Evolutionary conservation across 2,797 vertebrate genomes (phyloP).

Genomic region (Chromobotia macracanthus): DNA sequence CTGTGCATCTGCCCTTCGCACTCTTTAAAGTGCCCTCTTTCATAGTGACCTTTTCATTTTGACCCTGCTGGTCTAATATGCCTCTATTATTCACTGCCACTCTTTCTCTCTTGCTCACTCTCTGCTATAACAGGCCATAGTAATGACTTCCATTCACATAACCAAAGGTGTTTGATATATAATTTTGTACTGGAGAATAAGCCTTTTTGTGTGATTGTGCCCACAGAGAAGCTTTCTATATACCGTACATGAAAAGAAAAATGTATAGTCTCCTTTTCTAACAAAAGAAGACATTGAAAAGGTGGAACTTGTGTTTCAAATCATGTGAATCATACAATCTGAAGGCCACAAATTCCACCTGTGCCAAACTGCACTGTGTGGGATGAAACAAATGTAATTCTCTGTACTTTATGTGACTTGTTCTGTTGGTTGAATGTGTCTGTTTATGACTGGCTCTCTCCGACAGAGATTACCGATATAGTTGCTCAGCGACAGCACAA

Average conservation of each 20-base stretch:
- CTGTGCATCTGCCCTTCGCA: conserved; percentile 9
- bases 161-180: conserved; percentile 49
- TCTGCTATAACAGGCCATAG: conserved; percentile 32
- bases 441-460: conserved; percentile 22
- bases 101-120: background rate
- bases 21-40: conserved; percentile 24
- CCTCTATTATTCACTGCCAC: conserved; percentile 26
- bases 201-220: conserved; percentile 43
- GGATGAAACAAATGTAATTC: background rate
- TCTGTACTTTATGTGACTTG: background rate
- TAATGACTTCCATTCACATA: conserved; percentile 52
- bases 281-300: background rate
- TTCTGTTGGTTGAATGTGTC: conserved; percentile 21
- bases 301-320: background rate
- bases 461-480: conserved; percentile 1
- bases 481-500: background rate
- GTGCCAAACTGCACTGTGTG: background rate
- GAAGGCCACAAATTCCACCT: background rate
- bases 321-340: conserved; percentile 3
- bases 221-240: conserved; percentile 12
- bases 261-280: conserved; percentile 1
- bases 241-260: background rate
- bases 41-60: background rate
- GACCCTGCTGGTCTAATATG: conserved; percentile 16
- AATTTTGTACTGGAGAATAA: conserved; percentile 46